Conservation (phyloP, 2,888 invertebrate genomes). For the Periphyllus acericola region DNA sequence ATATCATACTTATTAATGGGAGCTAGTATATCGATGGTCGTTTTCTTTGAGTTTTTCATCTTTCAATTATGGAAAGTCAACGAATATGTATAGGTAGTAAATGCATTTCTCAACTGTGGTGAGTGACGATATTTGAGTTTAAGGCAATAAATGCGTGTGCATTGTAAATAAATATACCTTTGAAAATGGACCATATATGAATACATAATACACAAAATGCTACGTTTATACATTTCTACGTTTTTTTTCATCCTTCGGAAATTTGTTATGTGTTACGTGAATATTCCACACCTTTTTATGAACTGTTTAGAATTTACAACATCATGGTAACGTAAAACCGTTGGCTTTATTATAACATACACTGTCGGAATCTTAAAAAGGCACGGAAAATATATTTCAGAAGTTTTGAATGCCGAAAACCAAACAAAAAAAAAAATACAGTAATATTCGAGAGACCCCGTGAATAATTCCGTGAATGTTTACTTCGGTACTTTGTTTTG, state of each 20-base stretch:
- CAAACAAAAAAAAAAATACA: neutral
- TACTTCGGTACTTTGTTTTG: neutral
- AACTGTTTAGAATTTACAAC: slow-evolving; percentile 4
- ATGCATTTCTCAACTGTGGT: too few relatives aligned
- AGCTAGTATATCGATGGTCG: too few relatives aligned
- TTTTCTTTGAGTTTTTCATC: too few relatives aligned
- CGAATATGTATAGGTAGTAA: too few relatives aligned
- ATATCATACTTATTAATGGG: too few relatives aligned
- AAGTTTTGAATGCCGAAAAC: neutral
- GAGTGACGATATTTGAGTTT: too few relatives aligned
- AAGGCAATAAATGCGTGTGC: too few relatives aligned
- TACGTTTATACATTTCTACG: neutral
- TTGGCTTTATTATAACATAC: neutral
- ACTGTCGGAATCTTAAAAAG: slow-evolving; percentile 21
- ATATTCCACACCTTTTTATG: neutral
- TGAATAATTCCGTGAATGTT: neutral
- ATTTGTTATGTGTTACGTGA: neutral
- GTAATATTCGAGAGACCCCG: neutral
- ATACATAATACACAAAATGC: neutral
- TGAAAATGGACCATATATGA: too few relatives aligned
- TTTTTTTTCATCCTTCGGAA: neutral
- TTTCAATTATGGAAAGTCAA: too few relatives aligned
- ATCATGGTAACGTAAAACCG: slow-evolving; percentile 2
- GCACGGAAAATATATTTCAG: neutral
- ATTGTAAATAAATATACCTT: too few relatives aligned